Base-by-base conservation (phyloP, 2,888 invertebrate genomes). In the Melieria picta region DNA sequence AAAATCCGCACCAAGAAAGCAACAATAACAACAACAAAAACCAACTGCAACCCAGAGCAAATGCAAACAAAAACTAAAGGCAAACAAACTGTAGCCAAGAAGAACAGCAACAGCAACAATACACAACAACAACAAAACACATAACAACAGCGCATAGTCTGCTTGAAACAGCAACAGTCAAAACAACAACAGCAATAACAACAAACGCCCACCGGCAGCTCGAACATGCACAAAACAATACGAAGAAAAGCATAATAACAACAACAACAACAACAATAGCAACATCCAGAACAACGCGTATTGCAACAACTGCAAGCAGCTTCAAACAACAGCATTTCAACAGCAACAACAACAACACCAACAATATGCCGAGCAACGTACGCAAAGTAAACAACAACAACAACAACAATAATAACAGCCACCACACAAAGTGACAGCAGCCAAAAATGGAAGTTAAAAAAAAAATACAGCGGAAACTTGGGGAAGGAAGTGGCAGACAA, bases 401-500 rank as follows among this genome's bases (percentile, higher is more conserved):
- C 50, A 50, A 50, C 50, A 50, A 50, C 7, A 11, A 50, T 3
- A 50, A 50, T 3, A 50, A 2, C 50, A 0, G 1, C 52, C 6
- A 11, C 11, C 52, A 52, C 52, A 52, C 52, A 52, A 5, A 52
- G 5, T n/a, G 10, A 5, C 52, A 52, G 5, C 5, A 52, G 5
- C 5, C 6, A 9, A 52, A 52, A 52, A 52, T n/a, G 52, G 52
- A 52, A 30, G 1, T 30, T 30, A 30, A 30, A 2, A 30, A 30
- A 30, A 30, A 13, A 43, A 61, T 50, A 50, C 60, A 43, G 11
- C 62, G 62, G 62, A 69, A 69, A 63, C 56, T 10, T 63, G 55
- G 57, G 30, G 48, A 56, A 62, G 69, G 69, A 69, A 62, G 63
- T 61, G 55, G 55, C 55, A 63, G 63, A 69, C 69, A 69, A 69